These are phyloP conservation scores for Byasa hedistus DNA, from an alignment of 2,888 invertebrate genomes.

Conservation along the genomic window DNA sequence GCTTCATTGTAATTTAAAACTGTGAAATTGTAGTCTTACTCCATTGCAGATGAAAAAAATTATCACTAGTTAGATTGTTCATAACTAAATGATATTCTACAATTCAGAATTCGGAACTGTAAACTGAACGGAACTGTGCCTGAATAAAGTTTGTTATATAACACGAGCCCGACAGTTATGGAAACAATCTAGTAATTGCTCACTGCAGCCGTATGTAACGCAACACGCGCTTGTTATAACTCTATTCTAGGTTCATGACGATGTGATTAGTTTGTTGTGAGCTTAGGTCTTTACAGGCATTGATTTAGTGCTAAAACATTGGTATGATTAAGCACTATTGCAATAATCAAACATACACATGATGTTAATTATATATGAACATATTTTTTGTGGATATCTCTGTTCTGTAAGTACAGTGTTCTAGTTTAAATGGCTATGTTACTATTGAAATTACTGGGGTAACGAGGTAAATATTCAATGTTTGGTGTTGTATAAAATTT, in stretches of 20 bases:
- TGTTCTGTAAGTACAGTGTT: background rate
- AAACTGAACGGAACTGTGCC: constrained; percentile 26
- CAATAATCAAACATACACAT: background rate
- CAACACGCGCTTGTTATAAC: constrained; percentile 48
- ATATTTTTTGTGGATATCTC: constrained; percentile 1
- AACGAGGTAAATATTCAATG: no score
- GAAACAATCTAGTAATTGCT: constrained; percentile 60
- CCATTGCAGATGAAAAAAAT: no score
- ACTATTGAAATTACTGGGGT: no score
- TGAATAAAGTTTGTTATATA: constrained; percentile 33
- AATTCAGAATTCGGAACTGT: constrained; percentile 36
- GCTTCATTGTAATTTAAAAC: no score
- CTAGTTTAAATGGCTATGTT: no score
- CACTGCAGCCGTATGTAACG: constrained; percentile 47
- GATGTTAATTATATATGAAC: constrained; percentile 7
- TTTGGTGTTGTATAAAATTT: no score
- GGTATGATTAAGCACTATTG: constrained; percentile 4
- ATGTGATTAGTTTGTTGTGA: constrained; percentile 48
- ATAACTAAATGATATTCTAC: constrained; percentile 47
- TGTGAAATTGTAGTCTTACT: no score
- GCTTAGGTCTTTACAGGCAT: constrained; percentile 16
- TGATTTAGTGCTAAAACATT: constrained; percentile 22
- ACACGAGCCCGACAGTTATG: constrained; percentile 55
- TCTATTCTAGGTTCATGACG: constrained; percentile 50
- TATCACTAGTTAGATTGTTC: background rate